phyloP scores from a whole-genome alignment of 1,140 invertebrate species.

The Acarapis woodi region DNA sequence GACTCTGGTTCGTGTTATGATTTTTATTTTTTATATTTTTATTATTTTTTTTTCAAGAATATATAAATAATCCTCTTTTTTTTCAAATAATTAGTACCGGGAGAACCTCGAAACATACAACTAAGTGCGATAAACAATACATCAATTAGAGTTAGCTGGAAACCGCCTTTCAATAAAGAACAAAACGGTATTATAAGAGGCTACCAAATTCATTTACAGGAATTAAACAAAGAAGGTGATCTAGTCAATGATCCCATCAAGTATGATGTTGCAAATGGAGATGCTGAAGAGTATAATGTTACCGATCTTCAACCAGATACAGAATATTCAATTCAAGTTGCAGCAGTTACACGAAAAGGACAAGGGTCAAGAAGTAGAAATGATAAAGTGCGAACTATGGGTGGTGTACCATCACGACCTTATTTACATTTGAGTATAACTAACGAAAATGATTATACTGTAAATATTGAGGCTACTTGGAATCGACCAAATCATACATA shows the following conservation, averaged over 20 bases:
- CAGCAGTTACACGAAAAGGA: slow-evolving; percentile 70
- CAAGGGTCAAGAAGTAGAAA: slow-evolving; percentile 62
- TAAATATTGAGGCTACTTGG: slow-evolving; percentile 70
- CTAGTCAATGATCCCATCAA: slow-evolving; percentile 15
- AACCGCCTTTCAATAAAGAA: slow-evolving; percentile 56
- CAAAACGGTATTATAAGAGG: slow-evolving; percentile 84
- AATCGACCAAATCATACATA: slow-evolving; percentile 51
- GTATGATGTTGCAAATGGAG: slow-evolving; percentile 47
- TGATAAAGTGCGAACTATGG: slow-evolving; percentile 53
- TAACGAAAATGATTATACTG: slow-evolving; percentile 45
- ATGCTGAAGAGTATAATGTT: slow-evolving; percentile 44
- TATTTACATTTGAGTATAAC: slow-evolving; percentile 45
- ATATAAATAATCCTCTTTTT: slow-evolving; percentile 3
- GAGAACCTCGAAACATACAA: slow-evolving; percentile 67
- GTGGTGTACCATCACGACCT: slow-evolving; percentile 67
- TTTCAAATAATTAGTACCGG: slow-evolving; percentile 38
- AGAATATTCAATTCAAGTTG: slow-evolving; percentile 46
- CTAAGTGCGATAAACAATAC: slow-evolving; percentile 66
- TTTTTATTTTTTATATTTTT: neutral
- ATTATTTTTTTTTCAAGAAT: slow-evolving; percentile 3
- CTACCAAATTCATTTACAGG: slow-evolving; percentile 81
- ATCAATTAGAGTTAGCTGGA: slow-evolving; percentile 64
- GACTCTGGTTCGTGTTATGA: slow-evolving; percentile 5
- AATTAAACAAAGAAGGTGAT: slow-evolving; percentile 37
- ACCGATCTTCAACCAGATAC: slow-evolving; percentile 71